phyloP scores from a whole-genome alignment of 2,113 vertebrate genomes.

The Rhombomys opimus region DNA sequence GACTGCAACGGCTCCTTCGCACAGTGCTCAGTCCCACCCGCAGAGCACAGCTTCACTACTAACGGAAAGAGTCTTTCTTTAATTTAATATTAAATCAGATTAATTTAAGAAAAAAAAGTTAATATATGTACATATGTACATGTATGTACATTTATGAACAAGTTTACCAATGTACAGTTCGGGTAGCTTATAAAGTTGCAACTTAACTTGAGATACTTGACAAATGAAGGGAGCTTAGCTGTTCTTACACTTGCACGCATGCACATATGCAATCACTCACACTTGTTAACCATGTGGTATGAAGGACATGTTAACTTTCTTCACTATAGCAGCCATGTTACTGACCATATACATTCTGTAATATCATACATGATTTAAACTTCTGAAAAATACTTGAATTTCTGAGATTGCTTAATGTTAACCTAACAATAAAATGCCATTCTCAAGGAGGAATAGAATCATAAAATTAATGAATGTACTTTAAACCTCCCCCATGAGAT shows the following conservation, averaged over 20 bases:
- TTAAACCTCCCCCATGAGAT: not conserved
- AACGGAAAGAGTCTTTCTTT: conserved; percentile 40
- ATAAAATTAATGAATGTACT: not conserved
- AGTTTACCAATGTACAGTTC: not conserved
- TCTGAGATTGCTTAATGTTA: not conserved
- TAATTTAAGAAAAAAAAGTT: not conserved
- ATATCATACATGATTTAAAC: not conserved
- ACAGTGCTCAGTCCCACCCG: not conserved
- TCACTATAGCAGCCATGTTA: not conserved
- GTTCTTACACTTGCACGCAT: not conserved
- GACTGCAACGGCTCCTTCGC: not conserved
- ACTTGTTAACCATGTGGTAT: not conserved
- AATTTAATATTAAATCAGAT: not conserved
- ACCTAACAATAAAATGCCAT: not conserved
- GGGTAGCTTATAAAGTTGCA: not conserved
- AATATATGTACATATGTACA: not conserved
- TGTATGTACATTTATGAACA: not conserved
- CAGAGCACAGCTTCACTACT: not conserved
- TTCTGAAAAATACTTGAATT: not conserved
- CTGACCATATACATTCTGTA: not conserved
- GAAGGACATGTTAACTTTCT: not conserved
- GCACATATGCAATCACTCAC: not conserved
- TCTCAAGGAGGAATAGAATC: not conserved
- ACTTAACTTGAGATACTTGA: not conserved
- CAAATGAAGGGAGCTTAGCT: not conserved